Percentiles rank a stretch among this genome's conserved stretches.
Evolutionary conservation across 1,140 invertebrate genomes (phyloP).

Genomic region (Aphaenogaster rudis): DNA sequence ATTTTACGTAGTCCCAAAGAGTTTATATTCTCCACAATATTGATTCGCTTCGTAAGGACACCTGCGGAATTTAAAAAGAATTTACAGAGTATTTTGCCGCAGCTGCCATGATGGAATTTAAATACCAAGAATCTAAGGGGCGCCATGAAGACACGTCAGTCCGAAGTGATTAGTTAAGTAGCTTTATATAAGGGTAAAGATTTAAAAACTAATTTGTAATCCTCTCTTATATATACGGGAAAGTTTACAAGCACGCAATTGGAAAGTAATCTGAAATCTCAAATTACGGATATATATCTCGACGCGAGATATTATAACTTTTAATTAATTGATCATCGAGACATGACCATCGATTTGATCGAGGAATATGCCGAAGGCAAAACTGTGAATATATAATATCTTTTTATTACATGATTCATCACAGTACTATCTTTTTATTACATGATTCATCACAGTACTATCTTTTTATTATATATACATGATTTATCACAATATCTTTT

Average conservation of each 20-base stretch:
- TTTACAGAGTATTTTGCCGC: conserved; percentile 14
- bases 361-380: background rate
- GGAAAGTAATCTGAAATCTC: conserved; percentile 20
- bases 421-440: too few relatives aligned
- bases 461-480: background rate
- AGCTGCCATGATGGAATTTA: conserved; percentile 59
- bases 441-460: background rate
- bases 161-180: conserved; percentile 1
- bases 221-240: too few relatives aligned
- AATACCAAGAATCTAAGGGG: conserved; percentile 61
- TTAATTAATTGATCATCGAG: conserved; percentile 30
- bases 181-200: conserved; percentile 7
- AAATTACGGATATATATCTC: background rate
- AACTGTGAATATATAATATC: background rate
- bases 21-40: conserved; percentile 43
- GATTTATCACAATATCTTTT: background rate
- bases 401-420: background rate
- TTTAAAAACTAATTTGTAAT: conserved; percentile 16
- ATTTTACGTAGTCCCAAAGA: conserved; percentile 10
- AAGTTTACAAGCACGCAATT: conserved; percentile 26
- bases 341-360: background rate
- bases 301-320: conserved; percentile 5
- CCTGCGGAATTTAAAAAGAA: conserved; percentile 48
- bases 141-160: conserved; percentile 8
- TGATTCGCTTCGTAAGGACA: conserved; percentile 35